Evolutionary conservation across 2,888 invertebrate genomes (phyloP).

Genomic region (Thysanoteuthis rhombus): DNA sequence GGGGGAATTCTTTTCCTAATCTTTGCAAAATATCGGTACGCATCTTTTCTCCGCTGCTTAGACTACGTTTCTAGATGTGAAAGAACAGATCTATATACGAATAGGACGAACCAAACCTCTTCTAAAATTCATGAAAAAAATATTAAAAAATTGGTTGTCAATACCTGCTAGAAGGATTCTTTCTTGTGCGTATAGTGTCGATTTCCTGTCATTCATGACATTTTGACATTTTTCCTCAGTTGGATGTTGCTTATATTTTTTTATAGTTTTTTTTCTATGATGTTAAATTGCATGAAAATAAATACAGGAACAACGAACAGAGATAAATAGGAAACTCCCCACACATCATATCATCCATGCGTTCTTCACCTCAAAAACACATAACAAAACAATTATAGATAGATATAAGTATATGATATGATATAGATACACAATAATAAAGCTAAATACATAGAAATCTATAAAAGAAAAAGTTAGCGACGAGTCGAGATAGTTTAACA

Average conservation of each 20-base stretch:
- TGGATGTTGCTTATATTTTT: neutral
- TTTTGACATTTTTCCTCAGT: neutral
- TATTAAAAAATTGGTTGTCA: neutral
- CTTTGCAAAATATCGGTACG: neutral
- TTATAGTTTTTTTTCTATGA: neutral
- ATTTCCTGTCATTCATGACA: constrained; percentile 12
- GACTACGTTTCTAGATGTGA: neutral
- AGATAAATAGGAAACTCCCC: neutral
- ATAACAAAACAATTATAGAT: neutral
- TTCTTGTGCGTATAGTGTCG: neutral
- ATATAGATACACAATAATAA: too few species aligned
- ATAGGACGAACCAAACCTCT: neutral
- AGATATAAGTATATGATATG: too few species aligned
- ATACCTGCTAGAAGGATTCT: neutral
- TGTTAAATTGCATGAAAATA: neutral
- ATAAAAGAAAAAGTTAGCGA: too few species aligned
- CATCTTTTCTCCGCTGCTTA: neutral
- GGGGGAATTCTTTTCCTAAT: neutral
- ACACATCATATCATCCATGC: neutral
- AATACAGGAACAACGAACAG: neutral
- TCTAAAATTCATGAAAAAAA: neutral
- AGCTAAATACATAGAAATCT: too few species aligned
- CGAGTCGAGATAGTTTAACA: neutral
- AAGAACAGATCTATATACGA: neutral
- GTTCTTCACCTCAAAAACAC: neutral